Evolutionary conservation across 2,888 invertebrate genomes (phyloP).

Genomic region (Plagiodera versicolora): DNA sequence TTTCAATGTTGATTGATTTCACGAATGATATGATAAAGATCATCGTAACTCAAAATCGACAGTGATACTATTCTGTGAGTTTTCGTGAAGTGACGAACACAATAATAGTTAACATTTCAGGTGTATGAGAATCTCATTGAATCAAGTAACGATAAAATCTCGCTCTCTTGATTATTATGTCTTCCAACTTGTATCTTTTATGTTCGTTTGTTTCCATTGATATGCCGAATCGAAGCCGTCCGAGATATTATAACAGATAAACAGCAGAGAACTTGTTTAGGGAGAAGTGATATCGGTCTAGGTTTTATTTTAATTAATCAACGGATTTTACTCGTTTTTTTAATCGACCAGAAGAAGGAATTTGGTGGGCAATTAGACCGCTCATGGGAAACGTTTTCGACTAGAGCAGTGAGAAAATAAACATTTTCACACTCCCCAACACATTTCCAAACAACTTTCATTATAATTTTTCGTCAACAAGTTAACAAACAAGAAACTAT

Average conservation of each 20-base stretch:
- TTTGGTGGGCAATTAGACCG: slow-evolving; percentile 16
- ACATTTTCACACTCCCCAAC: too few species aligned
- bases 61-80: too few species aligned
- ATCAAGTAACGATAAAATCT: slow-evolving; percentile 2
- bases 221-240: slow-evolving; percentile 16
- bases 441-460: too few species aligned
- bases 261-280: slow-evolving; percentile 19
- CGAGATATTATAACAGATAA: slow-evolving; percentile 22
- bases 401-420: too few species aligned
- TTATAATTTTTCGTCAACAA: too few species aligned
- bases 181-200: slow-evolving; percentile 11
- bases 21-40: too few species aligned
- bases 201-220: slow-evolving; percentile 18
- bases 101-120: too few species aligned
- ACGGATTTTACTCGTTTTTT: slow-evolving; percentile 9
- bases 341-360: slow-evolving; percentile 17
- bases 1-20: too few species aligned
- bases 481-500: too few species aligned
- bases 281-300: slow-evolving; percentile 16
- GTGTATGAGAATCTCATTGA: background rate
- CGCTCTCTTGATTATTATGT: slow-evolving; percentile 8
- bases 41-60: too few species aligned
- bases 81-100: too few species aligned
- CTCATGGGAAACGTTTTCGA: slow-evolving; percentile 1
- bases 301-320: slow-evolving; percentile 22